Evolutionary conservation across 2,797 vertebrate species (phyloP).

Genomic region (Thripadectes ignobilis): DNA sequence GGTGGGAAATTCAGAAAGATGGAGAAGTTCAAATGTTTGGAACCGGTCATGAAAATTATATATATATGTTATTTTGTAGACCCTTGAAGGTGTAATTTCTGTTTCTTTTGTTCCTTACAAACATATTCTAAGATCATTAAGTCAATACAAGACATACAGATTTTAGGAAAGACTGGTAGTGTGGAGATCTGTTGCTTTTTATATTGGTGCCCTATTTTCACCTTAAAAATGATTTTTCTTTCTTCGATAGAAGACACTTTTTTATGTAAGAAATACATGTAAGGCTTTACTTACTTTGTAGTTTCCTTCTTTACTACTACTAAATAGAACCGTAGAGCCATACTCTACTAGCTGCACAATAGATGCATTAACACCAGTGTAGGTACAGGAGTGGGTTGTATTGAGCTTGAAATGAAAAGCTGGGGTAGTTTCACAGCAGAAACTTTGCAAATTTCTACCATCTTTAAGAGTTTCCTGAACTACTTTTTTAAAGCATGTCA

Average conservation of each 20-base stretch:
- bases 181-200: not conserved
- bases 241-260: not conserved
- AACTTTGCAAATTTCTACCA: not conserved
- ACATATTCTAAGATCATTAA: not conserved
- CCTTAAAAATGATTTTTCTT: not conserved
- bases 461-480: not conserved
- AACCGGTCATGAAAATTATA: not conserved
- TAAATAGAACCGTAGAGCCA: not conserved
- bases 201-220: not conserved
- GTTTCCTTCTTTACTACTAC: not conserved
- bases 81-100: not conserved
- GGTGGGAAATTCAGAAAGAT: not conserved
- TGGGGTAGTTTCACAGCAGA: not conserved
- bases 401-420: not conserved
- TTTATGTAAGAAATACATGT: not conserved
- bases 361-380: not conserved
- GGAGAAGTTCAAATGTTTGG: not conserved
- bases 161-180: not conserved
- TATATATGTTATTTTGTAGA: not conserved
- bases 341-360: not conserved
- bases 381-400: not conserved
- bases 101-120: not conserved
- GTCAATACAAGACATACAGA: not conserved
- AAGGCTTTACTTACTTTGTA: not conserved
- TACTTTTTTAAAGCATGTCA: not conserved